A percentile compares a stretch with the other conserved stretches of the same genome.
Evolutionary conservation across 2,888 invertebrate genomes (phyloP).

Genomic region (Coelopa pilipes): DNA sequence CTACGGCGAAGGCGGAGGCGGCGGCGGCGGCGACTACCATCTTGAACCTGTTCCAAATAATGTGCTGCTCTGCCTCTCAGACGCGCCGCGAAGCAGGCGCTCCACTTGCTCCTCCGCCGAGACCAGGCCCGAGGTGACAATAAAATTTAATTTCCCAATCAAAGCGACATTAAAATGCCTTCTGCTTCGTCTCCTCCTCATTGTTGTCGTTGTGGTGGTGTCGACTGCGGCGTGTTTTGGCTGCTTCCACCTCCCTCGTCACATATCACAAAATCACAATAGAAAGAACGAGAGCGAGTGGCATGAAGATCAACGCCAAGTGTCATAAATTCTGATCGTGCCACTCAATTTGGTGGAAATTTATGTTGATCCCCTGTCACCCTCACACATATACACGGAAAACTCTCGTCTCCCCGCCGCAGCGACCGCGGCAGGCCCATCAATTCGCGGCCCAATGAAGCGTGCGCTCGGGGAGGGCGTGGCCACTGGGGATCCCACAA

Average conservation of each 20-base stretch:
- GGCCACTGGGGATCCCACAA: not conserved
- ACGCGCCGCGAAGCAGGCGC: not conserved
- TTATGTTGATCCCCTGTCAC: not conserved
- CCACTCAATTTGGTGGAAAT: slow-evolving; percentile 21
- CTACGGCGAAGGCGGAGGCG: too few relatives aligned
- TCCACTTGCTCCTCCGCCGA: slow-evolving; percentile 14
- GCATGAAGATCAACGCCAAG: slow-evolving; percentile 32
- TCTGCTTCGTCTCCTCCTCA: slow-evolving; percentile 18
- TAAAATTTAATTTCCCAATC: slow-evolving; percentile 56
- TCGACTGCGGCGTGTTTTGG: slow-evolving; percentile 41
- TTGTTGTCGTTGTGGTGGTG: slow-evolving; percentile 33
- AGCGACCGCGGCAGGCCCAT: slow-evolving; percentile 24
- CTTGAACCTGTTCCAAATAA: slow-evolving; percentile 20
- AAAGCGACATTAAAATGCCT: slow-evolving; percentile 56
- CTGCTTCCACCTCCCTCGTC: slow-evolving; percentile 40
- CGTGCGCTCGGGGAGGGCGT: slow-evolving; percentile 51
- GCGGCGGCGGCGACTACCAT: slow-evolving; percentile 1
- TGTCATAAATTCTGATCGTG: slow-evolving; percentile 36
- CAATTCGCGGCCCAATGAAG: slow-evolving; percentile 50
- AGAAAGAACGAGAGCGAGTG: slow-evolving; percentile 38
- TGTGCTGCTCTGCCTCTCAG: not conserved
- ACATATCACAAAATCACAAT: slow-evolving; percentile 59
- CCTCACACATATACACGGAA: not conserved
- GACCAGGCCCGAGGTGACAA: slow-evolving; percentile 39
- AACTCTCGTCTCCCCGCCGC: too few relatives aligned